Evolutionary conservation across 1,140 invertebrate genomes (phyloP).

Genomic region (Panagrolaimus sp.): DNA sequence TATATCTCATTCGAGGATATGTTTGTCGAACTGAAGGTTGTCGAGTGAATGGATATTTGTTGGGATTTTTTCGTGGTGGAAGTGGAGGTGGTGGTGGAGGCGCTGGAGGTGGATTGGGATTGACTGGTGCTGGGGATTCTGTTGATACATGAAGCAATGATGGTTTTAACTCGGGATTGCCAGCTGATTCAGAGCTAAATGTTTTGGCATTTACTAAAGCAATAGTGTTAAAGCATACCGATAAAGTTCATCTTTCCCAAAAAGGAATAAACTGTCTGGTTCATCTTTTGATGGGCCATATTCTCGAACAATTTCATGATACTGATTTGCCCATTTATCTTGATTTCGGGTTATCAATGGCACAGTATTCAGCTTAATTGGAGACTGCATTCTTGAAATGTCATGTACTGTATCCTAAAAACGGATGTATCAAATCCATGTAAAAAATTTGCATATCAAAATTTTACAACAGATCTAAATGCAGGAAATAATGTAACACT

Average conservation of each 20-base stretch:
- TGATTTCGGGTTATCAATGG: not conserved
- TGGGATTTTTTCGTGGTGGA: not conserved
- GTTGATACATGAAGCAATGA: not conserved
- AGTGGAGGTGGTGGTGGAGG: not conserved
- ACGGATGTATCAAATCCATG: not conserved
- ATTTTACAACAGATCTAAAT: not conserved
- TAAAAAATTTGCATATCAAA: not conserved
- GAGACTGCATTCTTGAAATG: not conserved
- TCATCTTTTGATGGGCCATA: conserved; percentile 10
- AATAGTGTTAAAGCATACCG: too few relatives aligned
- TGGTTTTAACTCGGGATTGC: not conserved
- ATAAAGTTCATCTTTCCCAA: conserved; percentile 9
- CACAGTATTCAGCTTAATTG: not conserved
- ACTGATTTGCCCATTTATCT: not conserved
- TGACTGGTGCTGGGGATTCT: not conserved
- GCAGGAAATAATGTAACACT: not conserved
- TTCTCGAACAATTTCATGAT: conserved; percentile 12
- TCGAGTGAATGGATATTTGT: not conserved
- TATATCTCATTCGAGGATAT: not conserved
- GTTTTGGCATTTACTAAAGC: not conserved
- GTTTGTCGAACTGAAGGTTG: not conserved
- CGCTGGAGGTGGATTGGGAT: not conserved
- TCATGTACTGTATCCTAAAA: conserved; percentile 7
- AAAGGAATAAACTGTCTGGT: not conserved
- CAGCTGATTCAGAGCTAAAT: not conserved